Conservation (phyloP, 2,888 invertebrate species). For the Phrixothrix hirtus region DNA sequence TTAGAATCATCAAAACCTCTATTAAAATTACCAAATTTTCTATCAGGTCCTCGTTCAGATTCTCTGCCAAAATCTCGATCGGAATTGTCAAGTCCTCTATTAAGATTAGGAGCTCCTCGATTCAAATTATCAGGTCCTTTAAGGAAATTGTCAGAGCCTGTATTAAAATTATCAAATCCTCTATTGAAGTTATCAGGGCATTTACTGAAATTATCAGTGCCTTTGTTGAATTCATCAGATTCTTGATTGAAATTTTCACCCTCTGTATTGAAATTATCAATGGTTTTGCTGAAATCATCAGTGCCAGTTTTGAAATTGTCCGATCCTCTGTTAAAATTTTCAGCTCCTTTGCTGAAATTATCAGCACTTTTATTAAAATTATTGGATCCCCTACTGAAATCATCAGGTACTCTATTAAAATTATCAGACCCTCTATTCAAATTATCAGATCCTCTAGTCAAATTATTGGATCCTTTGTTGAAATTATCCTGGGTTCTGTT, state of each 20-base stretch:
- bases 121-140: constrained; percentile 19
- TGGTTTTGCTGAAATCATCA: constrained; percentile 6
- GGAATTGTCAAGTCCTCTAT: constrained; percentile 15
- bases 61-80: constrained; percentile 17
- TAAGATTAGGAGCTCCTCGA: constrained; percentile 3
- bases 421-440: constrained; percentile 17
- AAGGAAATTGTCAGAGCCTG: constrained; percentile 25
- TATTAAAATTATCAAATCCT: constrained; percentile 13
- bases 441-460: constrained; percentile 15
- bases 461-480: constrained; percentile 9
- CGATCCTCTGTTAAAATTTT: constrained; percentile 10
- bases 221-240: constrained; percentile 13
- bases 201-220: constrained; percentile 6
- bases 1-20: constrained; percentile 5
- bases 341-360: constrained; percentile 19
- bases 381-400: constrained; percentile 9
- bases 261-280: constrained; percentile 11
- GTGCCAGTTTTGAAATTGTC: constrained; percentile 16
- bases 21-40: constrained; percentile 26
- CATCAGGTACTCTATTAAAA: constrained; percentile 16
- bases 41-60: constrained; percentile 6
- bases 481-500: constrained; percentile 10
- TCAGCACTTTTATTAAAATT: constrained; percentile 22
- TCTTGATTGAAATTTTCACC: constrained; percentile 17
- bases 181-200: constrained; percentile 11